Evolutionary conservation across 2,888 invertebrate species (phyloP), one percentile per base, ranked within the genome.

Genomic region (Notodonta dromedarius): DNA sequence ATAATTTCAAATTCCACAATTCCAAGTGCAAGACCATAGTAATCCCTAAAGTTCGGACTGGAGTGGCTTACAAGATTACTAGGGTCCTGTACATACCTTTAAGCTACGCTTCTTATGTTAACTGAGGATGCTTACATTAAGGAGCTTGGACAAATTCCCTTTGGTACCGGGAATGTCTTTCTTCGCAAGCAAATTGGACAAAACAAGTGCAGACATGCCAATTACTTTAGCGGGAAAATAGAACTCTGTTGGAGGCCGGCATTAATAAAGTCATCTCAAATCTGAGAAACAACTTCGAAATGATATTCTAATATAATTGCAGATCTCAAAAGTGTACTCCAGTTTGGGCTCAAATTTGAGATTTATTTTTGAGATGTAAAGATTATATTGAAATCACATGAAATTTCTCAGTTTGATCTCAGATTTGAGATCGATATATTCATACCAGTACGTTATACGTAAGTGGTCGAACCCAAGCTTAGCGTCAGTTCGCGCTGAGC

Each of bases 61-160:
- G 5, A 52, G 52, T 52, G 32, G 52, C 52, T 52, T 52, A 52
- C 32, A 52, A 52, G 52, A 52, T 52, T 52, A 52, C 32, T 32
- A 32, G 52, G 52, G 52, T 52, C 5, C 32, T 52, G 52, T 52
- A 52, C 9, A n/a, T 32, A 52, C 52, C 50, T 32, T 12, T 50
- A 52, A 52, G 32, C 32, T 52, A 4, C 24, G 52, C 52, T 52
- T 32, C 52, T 52, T 52, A 52, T 52, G 52, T 52, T 32, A 52
- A 52, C 12, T 52, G 24, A 52, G 32, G 32, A 32, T 13, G 13
- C 52, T 32, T 52, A 14, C 32, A 32, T 52, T 32, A 52, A 5
- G 32, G 32, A 32, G 4, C 50, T 50, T 16, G 16, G 11, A 14
- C 16, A 50, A 16, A 50, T 14, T 50, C 50, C 6, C 13, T 2